phyloP scores from a whole-genome alignment of 92 coral and sea anemone species.

The Epizoanthus fatuus region DNA sequence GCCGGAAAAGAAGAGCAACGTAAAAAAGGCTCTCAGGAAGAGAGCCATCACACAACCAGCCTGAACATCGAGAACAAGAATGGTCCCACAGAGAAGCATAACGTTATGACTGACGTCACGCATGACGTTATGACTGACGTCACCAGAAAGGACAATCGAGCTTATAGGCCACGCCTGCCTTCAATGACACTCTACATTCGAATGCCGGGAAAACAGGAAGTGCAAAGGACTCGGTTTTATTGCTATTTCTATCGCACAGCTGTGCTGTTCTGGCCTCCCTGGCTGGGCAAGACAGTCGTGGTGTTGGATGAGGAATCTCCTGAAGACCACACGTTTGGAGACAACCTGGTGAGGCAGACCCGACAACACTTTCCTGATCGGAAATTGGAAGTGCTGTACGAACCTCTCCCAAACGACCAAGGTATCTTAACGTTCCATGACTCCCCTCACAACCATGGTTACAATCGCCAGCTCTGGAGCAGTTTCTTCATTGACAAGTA shows the following conservation, averaged over 20 bases:
- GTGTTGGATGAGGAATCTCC: slow-evolving; percentile 56
- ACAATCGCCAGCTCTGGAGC: slow-evolving; percentile 39
- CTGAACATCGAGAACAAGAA: too few relatives aligned
- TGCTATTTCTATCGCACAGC: slow-evolving; percentile 39
- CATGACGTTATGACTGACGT: too few relatives aligned
- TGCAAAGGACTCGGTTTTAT: slow-evolving; percentile 32
- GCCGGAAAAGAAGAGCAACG: too few relatives aligned
- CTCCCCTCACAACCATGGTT: neutral
- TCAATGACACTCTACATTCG: slow-evolving; percentile 18
- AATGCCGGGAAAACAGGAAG: slow-evolving; percentile 37
- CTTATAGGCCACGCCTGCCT: neutral
- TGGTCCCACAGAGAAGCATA: too few relatives aligned
- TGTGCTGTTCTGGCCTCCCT: slow-evolving; percentile 51
- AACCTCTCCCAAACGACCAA: slow-evolving; percentile 40
- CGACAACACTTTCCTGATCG: slow-evolving; percentile 31
- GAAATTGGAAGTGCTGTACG: slow-evolving; percentile 33
- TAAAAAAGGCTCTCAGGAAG: too few relatives aligned
- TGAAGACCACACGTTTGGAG: slow-evolving; percentile 22
- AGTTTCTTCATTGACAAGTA: slow-evolving; percentile 45
- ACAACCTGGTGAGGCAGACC: neutral
- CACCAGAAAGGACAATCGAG: too few relatives aligned
- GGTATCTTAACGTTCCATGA: slow-evolving; percentile 1
- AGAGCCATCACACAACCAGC: too few relatives aligned
- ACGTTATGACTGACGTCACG: too few relatives aligned
- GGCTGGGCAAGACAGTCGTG: slow-evolving; percentile 50